Evolutionary conservation across 92 coral and sea anemone genomes (phyloP).

Genomic region (Plumapathes pennacea): DNA sequence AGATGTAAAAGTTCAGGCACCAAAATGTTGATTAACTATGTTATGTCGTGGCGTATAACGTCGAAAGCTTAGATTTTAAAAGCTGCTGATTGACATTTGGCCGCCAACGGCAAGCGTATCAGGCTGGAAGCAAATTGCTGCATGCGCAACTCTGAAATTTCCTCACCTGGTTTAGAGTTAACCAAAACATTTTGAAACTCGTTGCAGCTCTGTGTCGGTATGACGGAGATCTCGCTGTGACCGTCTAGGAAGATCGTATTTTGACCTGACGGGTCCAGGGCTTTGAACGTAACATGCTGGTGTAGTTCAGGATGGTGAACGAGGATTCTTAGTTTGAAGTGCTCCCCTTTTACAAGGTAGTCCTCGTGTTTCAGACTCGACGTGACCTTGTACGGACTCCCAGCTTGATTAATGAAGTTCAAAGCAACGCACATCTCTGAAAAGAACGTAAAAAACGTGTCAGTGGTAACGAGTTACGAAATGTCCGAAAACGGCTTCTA

Average conservation of each 20-base stretch:
- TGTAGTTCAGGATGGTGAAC: conserved; percentile 16
- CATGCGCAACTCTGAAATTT: not conserved
- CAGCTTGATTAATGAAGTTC: conserved; percentile 7
- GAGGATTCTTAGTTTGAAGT: conserved; percentile 12
- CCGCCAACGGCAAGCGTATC: no score
- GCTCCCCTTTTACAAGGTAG: conserved; percentile 18
- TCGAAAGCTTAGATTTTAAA: no score
- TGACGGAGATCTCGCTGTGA: not conserved
- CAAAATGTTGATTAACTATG: no score
- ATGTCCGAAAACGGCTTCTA: no score
- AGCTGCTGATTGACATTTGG: no score
- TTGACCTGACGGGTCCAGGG: not conserved
- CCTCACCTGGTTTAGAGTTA: not conserved
- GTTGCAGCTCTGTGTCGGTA: not conserved
- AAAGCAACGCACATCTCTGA: conserved; percentile 3
- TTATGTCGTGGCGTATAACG: no score
- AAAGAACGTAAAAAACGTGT: not conserved
- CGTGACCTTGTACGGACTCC: conserved; percentile 1
- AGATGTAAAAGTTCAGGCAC: no score
- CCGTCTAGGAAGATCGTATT: not conserved
- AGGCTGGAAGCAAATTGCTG: not conserved
- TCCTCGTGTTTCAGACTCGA: conserved; percentile 12
- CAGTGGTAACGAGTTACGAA: no score
- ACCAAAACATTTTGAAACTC: conserved; percentile 1
- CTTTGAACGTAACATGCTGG: conserved; percentile 10